Evolutionary conservation across 2,113 vertebrate genomes (phyloP).

Genomic region (Arvicanthis niloticus): DNA sequence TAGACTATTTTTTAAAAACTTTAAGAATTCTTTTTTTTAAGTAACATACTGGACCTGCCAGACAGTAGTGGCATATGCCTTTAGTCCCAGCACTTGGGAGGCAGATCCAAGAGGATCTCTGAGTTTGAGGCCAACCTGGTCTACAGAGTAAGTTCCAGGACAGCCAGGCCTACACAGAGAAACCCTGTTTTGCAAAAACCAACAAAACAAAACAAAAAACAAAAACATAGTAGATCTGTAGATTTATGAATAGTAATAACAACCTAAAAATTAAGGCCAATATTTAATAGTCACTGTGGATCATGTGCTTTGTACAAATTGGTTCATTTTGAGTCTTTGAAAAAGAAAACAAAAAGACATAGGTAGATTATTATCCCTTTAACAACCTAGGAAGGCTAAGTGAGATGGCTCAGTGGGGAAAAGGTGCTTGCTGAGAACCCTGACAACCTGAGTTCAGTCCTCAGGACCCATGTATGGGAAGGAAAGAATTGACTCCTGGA

Average conservation of each 20-base stretch:
- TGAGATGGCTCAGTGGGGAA: neutral
- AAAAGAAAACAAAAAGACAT: neutral
- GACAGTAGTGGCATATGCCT: neutral
- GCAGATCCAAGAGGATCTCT: neutral
- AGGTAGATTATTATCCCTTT: neutral
- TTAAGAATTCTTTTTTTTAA: neutral
- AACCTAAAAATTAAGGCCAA: neutral
- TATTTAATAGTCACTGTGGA: neutral
- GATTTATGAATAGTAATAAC: neutral
- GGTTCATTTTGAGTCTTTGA: constrained; percentile 32
- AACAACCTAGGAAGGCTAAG: neutral
- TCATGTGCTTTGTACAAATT: neutral
- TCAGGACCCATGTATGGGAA: neutral
- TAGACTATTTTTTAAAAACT: neutral
- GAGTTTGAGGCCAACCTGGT: neutral
- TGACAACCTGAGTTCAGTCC: neutral
- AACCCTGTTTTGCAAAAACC: neutral
- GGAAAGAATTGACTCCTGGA: neutral
- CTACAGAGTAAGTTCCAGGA: neutral
- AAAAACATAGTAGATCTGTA: neutral
- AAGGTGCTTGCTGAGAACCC: neutral
- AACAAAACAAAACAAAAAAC: neutral
- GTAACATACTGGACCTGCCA: neutral
- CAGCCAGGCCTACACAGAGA: neutral
- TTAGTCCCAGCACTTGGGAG: neutral